Percentiles rank a stretch among this genome's conserved stretches.
phyloP scores from a whole-genome alignment of 2,797 vertebrate species.

The Chaetodon trifasciatus region DNA sequence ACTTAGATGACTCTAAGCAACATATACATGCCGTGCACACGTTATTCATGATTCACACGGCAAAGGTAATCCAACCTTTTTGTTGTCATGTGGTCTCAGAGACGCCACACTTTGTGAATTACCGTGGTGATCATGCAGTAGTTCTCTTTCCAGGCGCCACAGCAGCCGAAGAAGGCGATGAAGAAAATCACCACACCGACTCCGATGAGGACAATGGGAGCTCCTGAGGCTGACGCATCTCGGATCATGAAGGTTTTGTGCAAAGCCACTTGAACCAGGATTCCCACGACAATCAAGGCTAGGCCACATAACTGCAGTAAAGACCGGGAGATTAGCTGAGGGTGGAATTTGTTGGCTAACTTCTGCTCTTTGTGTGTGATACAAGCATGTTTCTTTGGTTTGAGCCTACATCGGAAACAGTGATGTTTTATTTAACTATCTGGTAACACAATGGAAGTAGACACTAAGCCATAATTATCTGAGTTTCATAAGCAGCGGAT shows the following conservation, averaged over 20 bases:
- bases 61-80: background rate
- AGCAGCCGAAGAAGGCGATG: constrained; percentile 94
- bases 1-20: background rate
- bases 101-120: constrained; percentile 51
- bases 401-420: background rate
- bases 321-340: background rate
- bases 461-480: background rate
- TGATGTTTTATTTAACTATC: background rate
- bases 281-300: constrained; percentile 87
- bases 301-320: constrained; percentile 89
- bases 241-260: constrained; percentile 72
- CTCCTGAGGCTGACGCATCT: constrained; percentile 66
- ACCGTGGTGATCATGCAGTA: constrained; percentile 93
- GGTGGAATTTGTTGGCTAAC: background rate
- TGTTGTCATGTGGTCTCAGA: background rate
- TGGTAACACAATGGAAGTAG: background rate
- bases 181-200: constrained; percentile 92
- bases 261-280: constrained; percentile 82
- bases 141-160: constrained; percentile 93
- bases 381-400: background rate
- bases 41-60: background rate
- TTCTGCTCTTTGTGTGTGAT: background rate
- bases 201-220: constrained; percentile 86
- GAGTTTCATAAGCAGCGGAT: background rate
- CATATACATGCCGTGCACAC: background rate